phyloP scores from a whole-genome alignment of 2,113 vertebrate genomes.

The Nyctereutes procyonoides region DNA sequence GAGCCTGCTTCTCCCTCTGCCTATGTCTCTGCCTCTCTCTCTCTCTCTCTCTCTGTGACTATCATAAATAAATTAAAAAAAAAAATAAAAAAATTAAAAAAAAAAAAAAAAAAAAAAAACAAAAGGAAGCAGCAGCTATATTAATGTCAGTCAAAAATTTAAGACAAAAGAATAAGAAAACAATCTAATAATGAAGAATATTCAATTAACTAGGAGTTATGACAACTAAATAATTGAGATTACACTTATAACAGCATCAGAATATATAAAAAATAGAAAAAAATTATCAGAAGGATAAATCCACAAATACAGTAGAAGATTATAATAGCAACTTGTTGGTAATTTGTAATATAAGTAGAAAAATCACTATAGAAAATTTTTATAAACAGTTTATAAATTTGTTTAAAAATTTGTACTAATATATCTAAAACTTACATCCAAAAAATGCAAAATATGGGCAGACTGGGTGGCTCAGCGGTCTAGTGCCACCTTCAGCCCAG shows the following conservation, averaged over 20 bases:
- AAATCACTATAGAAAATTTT: neutral
- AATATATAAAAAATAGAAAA: neutral
- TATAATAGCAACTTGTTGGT: neutral
- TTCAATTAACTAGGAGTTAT: neutral
- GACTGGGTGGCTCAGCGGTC: too few relatives aligned
- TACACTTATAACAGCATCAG: neutral
- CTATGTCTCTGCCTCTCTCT: too few relatives aligned
- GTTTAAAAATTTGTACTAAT: neutral
- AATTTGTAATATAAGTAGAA: neutral
- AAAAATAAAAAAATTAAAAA: too few relatives aligned
- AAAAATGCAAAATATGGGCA: neutral
- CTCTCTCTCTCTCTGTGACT: too few relatives aligned
- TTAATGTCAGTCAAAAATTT: conserved; percentile 28
- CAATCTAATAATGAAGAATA: neutral
- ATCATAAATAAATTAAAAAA: too few relatives aligned
- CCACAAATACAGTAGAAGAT: neutral
- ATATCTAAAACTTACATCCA: neutral
- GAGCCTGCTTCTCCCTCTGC: too few relatives aligned
- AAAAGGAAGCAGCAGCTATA: neutral
- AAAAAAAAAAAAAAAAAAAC: too few relatives aligned
- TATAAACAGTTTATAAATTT: neutral
- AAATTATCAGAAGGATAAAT: neutral
- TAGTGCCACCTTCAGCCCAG: too few relatives aligned
- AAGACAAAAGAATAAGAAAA: conserved; percentile 21
- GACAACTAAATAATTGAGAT: neutral